phyloP scores from a whole-genome alignment of 2,888 invertebrate species.

The Parnassius glacialis region DNA sequence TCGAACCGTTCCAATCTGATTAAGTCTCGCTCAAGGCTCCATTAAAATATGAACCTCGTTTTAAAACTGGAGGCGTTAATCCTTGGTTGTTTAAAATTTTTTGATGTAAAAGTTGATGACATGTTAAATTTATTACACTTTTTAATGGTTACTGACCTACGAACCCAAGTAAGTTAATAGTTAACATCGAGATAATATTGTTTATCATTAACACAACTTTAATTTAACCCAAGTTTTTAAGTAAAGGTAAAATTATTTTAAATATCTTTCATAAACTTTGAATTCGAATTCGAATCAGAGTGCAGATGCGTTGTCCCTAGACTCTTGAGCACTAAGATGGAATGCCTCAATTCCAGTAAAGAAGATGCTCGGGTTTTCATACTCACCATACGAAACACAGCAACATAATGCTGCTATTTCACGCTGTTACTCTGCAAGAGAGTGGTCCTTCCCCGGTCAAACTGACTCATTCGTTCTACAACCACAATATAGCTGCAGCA shows the following conservation, averaged over 20 bases:
- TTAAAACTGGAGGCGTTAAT: constrained; percentile 36
- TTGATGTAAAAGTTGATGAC: constrained; percentile 18
- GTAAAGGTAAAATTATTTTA: background rate
- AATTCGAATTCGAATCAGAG: too few species aligned
- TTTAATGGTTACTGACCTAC: constrained; percentile 14
- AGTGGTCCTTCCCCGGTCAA: too few species aligned
- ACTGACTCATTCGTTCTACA: too few species aligned
- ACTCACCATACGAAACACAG: too few species aligned
- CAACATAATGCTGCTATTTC: too few species aligned
- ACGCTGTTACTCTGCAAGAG: too few species aligned
- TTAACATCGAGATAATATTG: constrained; percentile 13
- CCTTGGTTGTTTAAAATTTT: constrained; percentile 30
- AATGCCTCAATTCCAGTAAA: too few species aligned
- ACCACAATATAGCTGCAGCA: too few species aligned
- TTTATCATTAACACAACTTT: background rate
- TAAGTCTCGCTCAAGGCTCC: constrained; percentile 32
- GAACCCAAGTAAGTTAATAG: constrained; percentile 7
- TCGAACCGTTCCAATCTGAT: constrained; percentile 31
- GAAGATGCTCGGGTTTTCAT: too few species aligned
- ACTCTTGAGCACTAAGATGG: too few species aligned
- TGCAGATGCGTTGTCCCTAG: too few species aligned
- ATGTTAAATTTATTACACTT: constrained; percentile 22
- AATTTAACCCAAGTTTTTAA: background rate
- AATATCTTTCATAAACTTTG: background rate
- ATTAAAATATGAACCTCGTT: constrained; percentile 29